Evolutionary conservation across 1,140 invertebrate species (phyloP), one percentile per base, ranked within the genome.

Genomic region (Pristionchus pacificus): DNA sequence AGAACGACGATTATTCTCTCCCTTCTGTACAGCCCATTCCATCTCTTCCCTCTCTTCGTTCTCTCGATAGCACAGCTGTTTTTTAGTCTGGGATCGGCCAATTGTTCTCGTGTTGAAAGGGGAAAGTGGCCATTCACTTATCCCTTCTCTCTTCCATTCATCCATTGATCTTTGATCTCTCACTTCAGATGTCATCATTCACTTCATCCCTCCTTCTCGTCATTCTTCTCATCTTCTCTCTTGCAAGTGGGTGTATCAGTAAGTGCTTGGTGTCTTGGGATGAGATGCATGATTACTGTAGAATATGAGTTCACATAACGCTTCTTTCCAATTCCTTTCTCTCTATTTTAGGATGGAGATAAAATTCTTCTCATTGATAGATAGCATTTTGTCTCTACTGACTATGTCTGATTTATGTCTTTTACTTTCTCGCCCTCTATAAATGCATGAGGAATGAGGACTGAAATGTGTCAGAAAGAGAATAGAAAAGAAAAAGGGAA

Each of bases 211-310:
- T 59, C 30, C 19, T 62, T 62, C 60, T 62, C 2, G 49, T 28
- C 30, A 31, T 30, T n/a, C 67, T 61, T 2, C 2, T 65, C 38
- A 33, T 65, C 70, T 66, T 72, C 58, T 59, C 62, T 1, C 55
- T 33, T 19, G 32, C 65, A 66, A 66, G 65, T 66, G 32, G 30
- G 65, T 66, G 65, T 66, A 14, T 49, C 49, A n/a, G 65, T 66
- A 66, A 66, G 65, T 66, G n/a, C 65, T 25, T n/a, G 38, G 19
- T 49, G 29, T 25, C 31, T 59, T n/a, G n/a, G n/a, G n/a, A n/a
- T n/a, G n/a, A n/a, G n/a, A n/a, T n/a, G n/a, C n/a, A n/a, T n/a
- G n/a, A n/a, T n/a, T n/a, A n/a, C n/a, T n/a, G n/a, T n/a, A n/a
- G n/a, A n/a, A n/a, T n/a, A n/a, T n/a, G n/a, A n/a, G n/a, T n/a